These are phyloP conservation scores for Drosophila teissieri DNA, from an alignment of 1,140 invertebrate species.

Conservation along the genomic window DNA sequence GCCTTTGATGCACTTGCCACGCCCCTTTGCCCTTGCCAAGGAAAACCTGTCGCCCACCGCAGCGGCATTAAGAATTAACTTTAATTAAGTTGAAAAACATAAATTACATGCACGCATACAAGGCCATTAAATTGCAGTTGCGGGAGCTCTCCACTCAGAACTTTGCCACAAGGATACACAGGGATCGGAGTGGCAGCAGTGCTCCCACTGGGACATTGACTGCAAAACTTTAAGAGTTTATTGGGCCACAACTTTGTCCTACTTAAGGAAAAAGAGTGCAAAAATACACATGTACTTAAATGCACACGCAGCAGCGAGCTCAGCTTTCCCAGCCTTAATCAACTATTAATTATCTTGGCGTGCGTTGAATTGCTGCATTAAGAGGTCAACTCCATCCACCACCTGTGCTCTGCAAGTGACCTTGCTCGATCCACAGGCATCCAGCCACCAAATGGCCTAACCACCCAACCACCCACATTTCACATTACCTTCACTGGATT, in stretches of 20 bases:
- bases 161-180: slow-evolving; percentile 22
- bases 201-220: slow-evolving; percentile 29
- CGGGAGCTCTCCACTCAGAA: slow-evolving; percentile 45
- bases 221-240: slow-evolving; percentile 46
- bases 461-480: background rate
- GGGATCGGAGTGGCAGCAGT: slow-evolving; percentile 8
- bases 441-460: background rate
- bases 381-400: slow-evolving; percentile 31
- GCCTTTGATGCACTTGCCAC: slow-evolving; percentile 75
- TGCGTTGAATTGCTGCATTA: slow-evolving; percentile 51
- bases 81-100: slow-evolving; percentile 83
- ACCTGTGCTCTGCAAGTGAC: slow-evolving; percentile 6
- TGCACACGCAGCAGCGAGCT: slow-evolving; percentile 6
- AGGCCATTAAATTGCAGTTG: slow-evolving; percentile 60
- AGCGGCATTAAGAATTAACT: slow-evolving; percentile 78
- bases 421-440: background rate
- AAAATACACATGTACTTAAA: background rate
- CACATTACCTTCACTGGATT: slow-evolving; percentile 5
- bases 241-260: slow-evolving; percentile 42
- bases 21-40: slow-evolving; percentile 22
- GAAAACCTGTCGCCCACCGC: slow-evolving; percentile 56
- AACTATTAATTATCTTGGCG: slow-evolving; percentile 67
- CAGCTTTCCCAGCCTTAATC: slow-evolving; percentile 50
- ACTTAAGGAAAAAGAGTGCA: background rate
- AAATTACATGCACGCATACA: slow-evolving; percentile 70